phyloP scores from a whole-genome alignment of 64 coral and sea anemone species.

The Stylophora pistillata region DNA sequence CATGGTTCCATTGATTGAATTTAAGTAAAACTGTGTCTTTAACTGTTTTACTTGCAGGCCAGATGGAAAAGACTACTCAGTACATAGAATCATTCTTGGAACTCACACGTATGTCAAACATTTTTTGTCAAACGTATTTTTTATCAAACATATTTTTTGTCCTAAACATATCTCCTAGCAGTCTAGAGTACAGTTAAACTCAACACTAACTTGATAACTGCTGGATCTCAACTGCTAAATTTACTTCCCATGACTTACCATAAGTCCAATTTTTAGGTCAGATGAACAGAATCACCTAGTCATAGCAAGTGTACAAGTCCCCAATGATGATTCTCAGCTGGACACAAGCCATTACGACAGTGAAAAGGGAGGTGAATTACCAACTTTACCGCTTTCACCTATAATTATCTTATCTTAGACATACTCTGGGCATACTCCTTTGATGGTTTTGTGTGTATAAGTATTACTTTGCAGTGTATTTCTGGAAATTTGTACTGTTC shows the following conservation, averaged over 20 bases:
- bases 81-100: slow-evolving; percentile 96
- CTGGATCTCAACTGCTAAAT: too few species aligned
- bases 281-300: slow-evolving; percentile 99
- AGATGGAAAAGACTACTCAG: slow-evolving; percentile 98
- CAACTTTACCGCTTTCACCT: neutral
- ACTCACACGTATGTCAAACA: slow-evolving; percentile 92
- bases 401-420: neutral
- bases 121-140: neutral
- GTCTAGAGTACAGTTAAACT: too few species aligned
- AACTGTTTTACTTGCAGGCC: slow-evolving; percentile 47
- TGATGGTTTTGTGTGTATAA: too few species aligned
- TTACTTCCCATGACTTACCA: neutral
- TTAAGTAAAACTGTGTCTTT: neutral
- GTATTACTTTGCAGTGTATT: too few species aligned
- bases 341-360: slow-evolving; percentile 97
- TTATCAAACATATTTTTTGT: neutral
- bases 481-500: too few species aligned
- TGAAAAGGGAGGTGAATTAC: slow-evolving; percentile 87
- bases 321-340: slow-evolving; percentile 91
- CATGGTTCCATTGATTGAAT: too few species aligned
- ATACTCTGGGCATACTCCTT: too few species aligned
- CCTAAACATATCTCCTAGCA: neutral
- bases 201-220: too few species aligned
- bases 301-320: slow-evolving; percentile 98
- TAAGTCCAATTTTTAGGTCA: slow-evolving; percentile 56